phyloP scores from a whole-genome alignment of 1,140 invertebrate genomes.

The Gonatopus flavifemur region DNA sequence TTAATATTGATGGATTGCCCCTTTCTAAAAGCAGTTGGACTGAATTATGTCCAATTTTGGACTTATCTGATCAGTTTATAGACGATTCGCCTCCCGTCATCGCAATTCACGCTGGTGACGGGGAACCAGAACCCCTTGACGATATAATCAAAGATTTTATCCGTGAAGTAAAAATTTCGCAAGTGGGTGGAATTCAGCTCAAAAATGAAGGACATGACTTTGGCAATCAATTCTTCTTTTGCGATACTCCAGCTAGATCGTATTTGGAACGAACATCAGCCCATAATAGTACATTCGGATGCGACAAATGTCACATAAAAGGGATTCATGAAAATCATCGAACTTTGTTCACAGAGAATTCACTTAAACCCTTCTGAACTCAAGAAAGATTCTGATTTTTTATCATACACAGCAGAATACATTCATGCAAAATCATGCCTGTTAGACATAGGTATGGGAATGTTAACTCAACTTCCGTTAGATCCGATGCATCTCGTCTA shows the following conservation, averaged over 20 bases:
- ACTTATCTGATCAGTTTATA: background rate
- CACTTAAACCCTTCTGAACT: background rate
- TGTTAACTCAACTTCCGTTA: background rate
- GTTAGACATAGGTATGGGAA: background rate
- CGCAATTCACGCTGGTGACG: conserved; percentile 6
- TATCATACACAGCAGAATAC: background rate
- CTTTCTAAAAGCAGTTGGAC: background rate
- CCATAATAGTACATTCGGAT: background rate
- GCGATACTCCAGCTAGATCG: conserved; percentile 12
- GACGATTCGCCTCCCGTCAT: conserved; percentile 6
- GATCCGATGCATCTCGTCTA: background rate
- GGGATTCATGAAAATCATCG: background rate
- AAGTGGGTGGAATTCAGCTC: conserved; percentile 1
- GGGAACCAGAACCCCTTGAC: conserved; percentile 11
- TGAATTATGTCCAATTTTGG: background rate
- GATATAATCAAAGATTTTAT: conserved; percentile 11
- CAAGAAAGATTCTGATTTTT: background rate
- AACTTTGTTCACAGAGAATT: background rate
- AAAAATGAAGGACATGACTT: conserved; percentile 3
- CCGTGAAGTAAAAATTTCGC: conserved; percentile 11
- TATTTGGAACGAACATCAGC: background rate
- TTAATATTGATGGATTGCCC: too few species aligned
- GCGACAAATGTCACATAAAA: background rate
- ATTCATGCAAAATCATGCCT: background rate
- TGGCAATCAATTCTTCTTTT: conserved; percentile 9